Base-by-base conservation (phyloP, 92 coral and sea anemone genomes). In the Muricea muricata region DNA sequence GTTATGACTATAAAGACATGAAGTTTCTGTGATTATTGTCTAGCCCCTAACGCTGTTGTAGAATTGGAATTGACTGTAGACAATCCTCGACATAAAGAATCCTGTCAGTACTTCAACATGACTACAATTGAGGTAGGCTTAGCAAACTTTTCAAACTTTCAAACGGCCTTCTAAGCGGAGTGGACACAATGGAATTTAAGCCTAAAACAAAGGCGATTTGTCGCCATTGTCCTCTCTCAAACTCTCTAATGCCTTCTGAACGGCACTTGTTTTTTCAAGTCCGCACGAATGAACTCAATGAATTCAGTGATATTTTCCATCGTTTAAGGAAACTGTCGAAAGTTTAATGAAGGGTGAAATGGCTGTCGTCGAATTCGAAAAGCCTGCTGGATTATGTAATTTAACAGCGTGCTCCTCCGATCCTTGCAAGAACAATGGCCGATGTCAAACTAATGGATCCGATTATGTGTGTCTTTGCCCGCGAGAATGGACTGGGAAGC, bases 401-500 rank as follows among this genome's bases (percentile, higher is more conserved):
- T 83, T 90, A 7, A 91, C 94, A 52, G 92, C 94, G 0, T 97
- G 99, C 79, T 78, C 87, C 45, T 86, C 89, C 31, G 87, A 89
- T 65, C 98, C 98, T 0, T 97, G 99, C 46, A 45, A 73, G 48
- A 72, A 97, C 81, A 85, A 84, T 9, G 99, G 97, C 10, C 79
- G 65, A 28, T 97, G 99, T 61, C 91, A 82, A 33, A 65, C 73
- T 14, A 65, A 72, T 14, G 89, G 68, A 41, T 28, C 83, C 57
- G 86, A 58, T 29, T 91, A 87, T 79, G 71, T 61, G 15, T 97
- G 99, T 47, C 72, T 78, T 20, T 97, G 99, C 71, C 74, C 84
- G 34, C 91, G 92, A 60, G 97, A 97, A 45, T 97, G 99, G 99
- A 75, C 89, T 81, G 99, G 99, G 33, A 79, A 86, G 35, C 81